A percentile compares a stretch with the other conserved stretches of the same genome.
phyloP scores from a whole-genome alignment of 2,113 vertebrate species.

The Chiloscyllium plagiosum region DNA sequence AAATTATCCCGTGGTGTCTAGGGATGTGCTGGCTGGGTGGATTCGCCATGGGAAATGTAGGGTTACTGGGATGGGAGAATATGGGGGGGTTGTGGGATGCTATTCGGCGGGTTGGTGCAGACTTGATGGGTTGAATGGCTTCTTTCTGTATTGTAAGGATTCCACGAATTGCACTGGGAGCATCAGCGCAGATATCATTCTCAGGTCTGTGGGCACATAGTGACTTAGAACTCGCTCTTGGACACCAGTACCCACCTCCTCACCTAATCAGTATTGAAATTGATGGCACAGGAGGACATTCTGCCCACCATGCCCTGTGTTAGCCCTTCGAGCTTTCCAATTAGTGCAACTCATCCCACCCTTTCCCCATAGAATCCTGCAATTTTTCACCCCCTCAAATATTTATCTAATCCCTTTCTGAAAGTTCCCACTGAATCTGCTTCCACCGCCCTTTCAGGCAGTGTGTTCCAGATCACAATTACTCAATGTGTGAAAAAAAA shows the following conservation, averaged over 20 bases:
- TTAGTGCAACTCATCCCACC: neutral
- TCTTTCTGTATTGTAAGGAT: too few relatives aligned
- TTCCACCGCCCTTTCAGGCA: neutral
- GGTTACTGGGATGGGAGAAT: too few relatives aligned
- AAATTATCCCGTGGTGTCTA: too few relatives aligned
- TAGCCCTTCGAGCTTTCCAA: neutral
- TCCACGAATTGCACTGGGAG: neutral
- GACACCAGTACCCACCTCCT: too few relatives aligned
- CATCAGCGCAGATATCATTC: neutral
- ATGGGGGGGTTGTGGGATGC: too few relatives aligned
- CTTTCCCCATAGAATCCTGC: neutral
- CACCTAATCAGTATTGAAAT: neutral
- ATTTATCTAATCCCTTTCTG: neutral
- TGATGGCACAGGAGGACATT: neutral
- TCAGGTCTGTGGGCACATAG: neutral
- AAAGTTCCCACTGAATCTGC: neutral
- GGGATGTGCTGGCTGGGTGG: too few relatives aligned
- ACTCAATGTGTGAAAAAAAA: neutral
- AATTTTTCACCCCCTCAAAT: neutral
- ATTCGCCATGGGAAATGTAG: too few relatives aligned
- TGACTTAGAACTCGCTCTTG: neutral
- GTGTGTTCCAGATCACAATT: neutral
- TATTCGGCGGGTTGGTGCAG: too few relatives aligned
- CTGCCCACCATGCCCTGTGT: neutral
- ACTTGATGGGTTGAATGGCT: too few relatives aligned